Evolutionary conservation across 2,888 invertebrate species (phyloP), one percentile per base, ranked within the genome.

Genomic region (Fragum fragum): DNA sequence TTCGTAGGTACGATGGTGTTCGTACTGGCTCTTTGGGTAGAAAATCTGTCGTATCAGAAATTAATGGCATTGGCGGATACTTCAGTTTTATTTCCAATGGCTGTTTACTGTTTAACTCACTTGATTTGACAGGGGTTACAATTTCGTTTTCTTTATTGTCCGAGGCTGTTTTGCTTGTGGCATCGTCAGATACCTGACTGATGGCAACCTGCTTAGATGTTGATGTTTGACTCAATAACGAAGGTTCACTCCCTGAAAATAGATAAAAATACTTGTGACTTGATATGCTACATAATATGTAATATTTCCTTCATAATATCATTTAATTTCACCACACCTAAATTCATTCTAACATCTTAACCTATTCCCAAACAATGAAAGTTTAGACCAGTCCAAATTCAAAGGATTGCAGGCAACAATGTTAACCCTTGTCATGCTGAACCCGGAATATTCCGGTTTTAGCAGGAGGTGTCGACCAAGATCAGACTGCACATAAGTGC

Each of bases 1-100:
- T 88, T 74, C 91, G 91, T 66, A 93, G 79, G 85, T 93, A 93
- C 11, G 93, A 93, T 0, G 93, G 93, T 18, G 90, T 91, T 70
- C 90, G 87, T 21, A 85, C 76, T n/a, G 85, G 83, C 47, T 90
- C 91, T 21, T 81, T 77, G 28, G 88, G 83, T n/a, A 85, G 80
- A 63, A 87, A 80, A 69, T 90, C 90, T 55, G 87, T 86, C 55
- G 83, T 73, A 39, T 87, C 85, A 26, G 83, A 85, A 61, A 87
- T 76, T 66, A 84, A 82, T 26, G 88, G 88, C 85, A 89, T 87
- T 70, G 74, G 85, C 52, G 86, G 59, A 61, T 82, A 81, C 53
- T 72, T 79, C 32, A 76, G 26, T 16, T 78, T 73, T 29, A 57
- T 55, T 59, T 79, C 74, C 32, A 66, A 59, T 0, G 53, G 47